Conservation (phyloP, 37 sponge, comb jelly and placozoan genomes). For the Bolinopsis microptera region DNA sequence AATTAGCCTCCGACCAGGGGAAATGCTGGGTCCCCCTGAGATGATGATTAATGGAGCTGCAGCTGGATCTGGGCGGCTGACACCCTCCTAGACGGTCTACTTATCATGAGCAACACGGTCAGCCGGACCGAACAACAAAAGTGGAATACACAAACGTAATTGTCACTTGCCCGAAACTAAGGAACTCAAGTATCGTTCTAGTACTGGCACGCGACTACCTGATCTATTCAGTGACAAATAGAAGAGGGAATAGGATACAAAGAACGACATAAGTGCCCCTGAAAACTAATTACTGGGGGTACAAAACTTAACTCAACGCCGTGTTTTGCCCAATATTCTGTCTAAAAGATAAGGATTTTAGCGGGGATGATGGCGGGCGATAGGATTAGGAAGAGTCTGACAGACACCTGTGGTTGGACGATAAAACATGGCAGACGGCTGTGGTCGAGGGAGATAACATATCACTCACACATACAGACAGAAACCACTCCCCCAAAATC, state of each 20-base stretch:
- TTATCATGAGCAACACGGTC: background rate
- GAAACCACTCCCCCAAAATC: background rate
- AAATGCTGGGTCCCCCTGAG: too few species aligned
- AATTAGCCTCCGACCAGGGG: too few species aligned
- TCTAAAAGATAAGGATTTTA: background rate
- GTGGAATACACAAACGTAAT: background rate
- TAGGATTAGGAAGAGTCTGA: background rate
- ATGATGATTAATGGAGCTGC: too few species aligned
- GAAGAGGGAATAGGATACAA: background rate
- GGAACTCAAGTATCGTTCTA: background rate
- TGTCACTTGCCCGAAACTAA: background rate
- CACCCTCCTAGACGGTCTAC: background rate
- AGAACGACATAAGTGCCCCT: background rate
- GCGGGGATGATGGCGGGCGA: background rate
- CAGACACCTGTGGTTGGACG: background rate
- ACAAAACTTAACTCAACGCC: background rate
- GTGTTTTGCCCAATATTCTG: background rate
- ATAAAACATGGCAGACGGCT: background rate
- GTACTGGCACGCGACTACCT: background rate
- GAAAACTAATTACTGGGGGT: background rate
- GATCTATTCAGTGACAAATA: background rate
- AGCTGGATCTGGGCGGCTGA: too few species aligned
- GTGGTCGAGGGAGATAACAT: background rate
- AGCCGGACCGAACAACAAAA: background rate
- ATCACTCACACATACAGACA: background rate